Conservation (phyloP, 1,140 invertebrate species). For the Scaptomyza pallida region DNA sequence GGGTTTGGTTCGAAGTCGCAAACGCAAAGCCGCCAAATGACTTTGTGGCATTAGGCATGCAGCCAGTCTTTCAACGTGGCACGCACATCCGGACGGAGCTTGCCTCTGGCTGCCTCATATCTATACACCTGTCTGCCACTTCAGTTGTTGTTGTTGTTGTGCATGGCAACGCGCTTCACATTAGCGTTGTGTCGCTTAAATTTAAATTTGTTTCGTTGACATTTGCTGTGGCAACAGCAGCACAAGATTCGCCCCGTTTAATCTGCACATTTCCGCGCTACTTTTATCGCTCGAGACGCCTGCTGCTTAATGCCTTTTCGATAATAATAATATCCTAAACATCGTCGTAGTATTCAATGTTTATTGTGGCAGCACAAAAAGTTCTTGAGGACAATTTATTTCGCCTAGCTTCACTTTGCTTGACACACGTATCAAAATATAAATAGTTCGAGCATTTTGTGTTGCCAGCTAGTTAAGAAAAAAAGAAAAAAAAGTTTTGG, state of each 20-base stretch:
- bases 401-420: neutral
- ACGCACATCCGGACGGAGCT: slow-evolving; percentile 67
- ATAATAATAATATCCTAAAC: slow-evolving; percentile 59
- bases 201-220: slow-evolving; percentile 72
- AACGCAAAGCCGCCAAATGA: slow-evolving; percentile 71
- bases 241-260: slow-evolving; percentile 29
- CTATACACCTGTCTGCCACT: slow-evolving; percentile 36
- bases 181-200: slow-evolving; percentile 64
- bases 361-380: neutral
- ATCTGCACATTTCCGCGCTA: slow-evolving; percentile 27
- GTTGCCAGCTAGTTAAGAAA: slow-evolving; percentile 4
- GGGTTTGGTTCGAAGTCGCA: slow-evolving; percentile 32
- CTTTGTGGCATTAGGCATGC: slow-evolving; percentile 70
- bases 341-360: neutral
- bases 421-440: neutral
- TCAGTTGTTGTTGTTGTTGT: neutral
- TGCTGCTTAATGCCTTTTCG: slow-evolving; percentile 66
- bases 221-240: slow-evolving; percentile 46
- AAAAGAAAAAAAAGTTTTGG: too few relatives aligned
- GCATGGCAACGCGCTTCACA: slow-evolving; percentile 48
- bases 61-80: slow-evolving; percentile 40
- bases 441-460: neutral
- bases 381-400: neutral
- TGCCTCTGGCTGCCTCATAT: slow-evolving; percentile 41
- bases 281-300: slow-evolving; percentile 33